phyloP scores from a whole-genome alignment of 2,888 invertebrate species.

The Oxytorus armatus region DNA sequence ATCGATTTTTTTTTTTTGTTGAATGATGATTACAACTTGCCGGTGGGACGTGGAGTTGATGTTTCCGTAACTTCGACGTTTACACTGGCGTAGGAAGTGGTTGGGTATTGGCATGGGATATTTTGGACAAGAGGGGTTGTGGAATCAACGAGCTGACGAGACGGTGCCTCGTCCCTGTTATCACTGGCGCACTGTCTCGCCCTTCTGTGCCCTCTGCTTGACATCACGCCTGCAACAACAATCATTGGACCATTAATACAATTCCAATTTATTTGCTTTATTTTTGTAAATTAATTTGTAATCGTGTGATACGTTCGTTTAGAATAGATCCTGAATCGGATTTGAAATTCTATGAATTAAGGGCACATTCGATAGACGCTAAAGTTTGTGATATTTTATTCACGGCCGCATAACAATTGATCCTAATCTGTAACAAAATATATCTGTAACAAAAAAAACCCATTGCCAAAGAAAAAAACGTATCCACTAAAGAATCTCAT shows the following conservation, averaged over 20 bases:
- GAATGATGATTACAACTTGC: conserved; percentile 55
- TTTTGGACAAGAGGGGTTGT: conserved; percentile 82
- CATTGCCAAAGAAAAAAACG: too few species aligned
- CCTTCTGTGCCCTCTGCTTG: conserved; percentile 84
- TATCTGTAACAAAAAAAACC: too few species aligned
- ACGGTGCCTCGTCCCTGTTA: conserved; percentile 80
- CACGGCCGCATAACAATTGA: too few species aligned
- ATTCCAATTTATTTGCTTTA: not conserved
- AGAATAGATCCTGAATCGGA: not conserved
- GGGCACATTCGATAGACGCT: not conserved
- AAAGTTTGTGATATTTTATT: not conserved
- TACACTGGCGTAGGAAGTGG: conserved; percentile 89
- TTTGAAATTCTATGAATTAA: too few species aligned
- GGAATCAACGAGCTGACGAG: conserved; percentile 74
- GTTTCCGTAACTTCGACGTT: conserved; percentile 75
- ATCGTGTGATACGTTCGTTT: conserved; percentile 31
- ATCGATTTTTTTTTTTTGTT: conserved; percentile 6
- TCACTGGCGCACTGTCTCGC: conserved; percentile 81
- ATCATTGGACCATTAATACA: conserved; percentile 9
- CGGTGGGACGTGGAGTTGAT: conserved; percentile 30
- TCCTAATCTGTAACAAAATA: too few species aligned
- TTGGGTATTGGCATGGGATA: conserved; percentile 82
- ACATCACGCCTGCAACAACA: conserved; percentile 86
- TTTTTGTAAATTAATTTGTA: conserved; percentile 36
- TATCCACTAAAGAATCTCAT: too few species aligned